Evolutionary conservation across 2,113 vertebrate species (phyloP).

Genomic region (Ictalurus punctatus): DNA sequence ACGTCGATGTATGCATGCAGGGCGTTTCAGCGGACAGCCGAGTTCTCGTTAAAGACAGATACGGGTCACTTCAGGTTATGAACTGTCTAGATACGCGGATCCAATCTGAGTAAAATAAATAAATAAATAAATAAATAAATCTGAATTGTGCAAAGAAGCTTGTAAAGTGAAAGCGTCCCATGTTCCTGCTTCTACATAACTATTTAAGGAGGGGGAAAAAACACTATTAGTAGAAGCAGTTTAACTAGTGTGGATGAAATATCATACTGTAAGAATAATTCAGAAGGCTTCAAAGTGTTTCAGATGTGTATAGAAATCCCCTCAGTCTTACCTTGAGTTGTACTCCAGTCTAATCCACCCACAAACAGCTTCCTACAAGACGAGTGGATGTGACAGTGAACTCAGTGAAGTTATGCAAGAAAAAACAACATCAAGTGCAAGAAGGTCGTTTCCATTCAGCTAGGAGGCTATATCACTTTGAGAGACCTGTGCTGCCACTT

Average conservation of each 20-base stretch:
- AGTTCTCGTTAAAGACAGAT: background rate
- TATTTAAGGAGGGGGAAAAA: background rate
- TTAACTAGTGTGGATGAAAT: too few species aligned
- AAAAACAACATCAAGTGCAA: background rate
- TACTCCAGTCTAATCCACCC: slow-evolving; percentile 98
- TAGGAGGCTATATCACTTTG: background rate
- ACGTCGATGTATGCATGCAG: background rate
- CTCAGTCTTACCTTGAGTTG: slow-evolving; percentile 88
- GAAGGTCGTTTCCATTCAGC: background rate
- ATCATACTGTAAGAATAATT: background rate
- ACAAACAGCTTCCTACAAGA: slow-evolving; percentile 95
- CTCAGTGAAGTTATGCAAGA: background rate
- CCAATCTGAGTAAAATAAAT: background rate
- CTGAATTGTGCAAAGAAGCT: background rate
- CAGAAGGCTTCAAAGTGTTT: background rate
- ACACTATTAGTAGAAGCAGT: background rate
- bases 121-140: background rate
- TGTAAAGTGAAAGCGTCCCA: background rate
- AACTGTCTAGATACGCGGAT: background rate
- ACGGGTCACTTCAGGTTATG: background rate
- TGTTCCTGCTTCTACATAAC: background rate
- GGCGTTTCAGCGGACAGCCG: background rate
- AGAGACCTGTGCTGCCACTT: slow-evolving; percentile 1
- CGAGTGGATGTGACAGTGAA: background rate
- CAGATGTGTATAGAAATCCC: background rate